Conservation (phyloP, 2,113 vertebrate genomes). For the Seriola rivoliana region DNA sequence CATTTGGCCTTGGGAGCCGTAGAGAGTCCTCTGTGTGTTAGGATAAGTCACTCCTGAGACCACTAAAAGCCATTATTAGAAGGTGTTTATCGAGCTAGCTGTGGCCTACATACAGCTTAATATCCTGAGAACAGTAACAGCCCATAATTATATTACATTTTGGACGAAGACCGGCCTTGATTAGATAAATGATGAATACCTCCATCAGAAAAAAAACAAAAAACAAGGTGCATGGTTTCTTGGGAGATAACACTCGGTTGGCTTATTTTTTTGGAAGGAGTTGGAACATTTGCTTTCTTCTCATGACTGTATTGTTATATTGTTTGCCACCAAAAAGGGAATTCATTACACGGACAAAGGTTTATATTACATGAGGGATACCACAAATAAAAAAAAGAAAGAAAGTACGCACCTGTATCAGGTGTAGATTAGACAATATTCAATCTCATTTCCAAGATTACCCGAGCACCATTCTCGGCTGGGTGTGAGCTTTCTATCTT, state of each 20-base stretch:
- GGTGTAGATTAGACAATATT: slow-evolving; percentile 28
- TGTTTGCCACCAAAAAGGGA: slow-evolving; percentile 6
- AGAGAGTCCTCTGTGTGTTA: slow-evolving; percentile 68
- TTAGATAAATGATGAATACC: slow-evolving; percentile 79
- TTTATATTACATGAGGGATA: slow-evolving; percentile 11
- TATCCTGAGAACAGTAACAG: slow-evolving; percentile 78
- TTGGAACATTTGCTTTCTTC: slow-evolving; percentile 34
- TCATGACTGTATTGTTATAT: slow-evolving; percentile 4
- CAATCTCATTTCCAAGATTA: neutral
- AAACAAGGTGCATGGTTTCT: slow-evolving; percentile 37
- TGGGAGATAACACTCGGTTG: slow-evolving; percentile 40
- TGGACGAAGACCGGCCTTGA: slow-evolving; percentile 74
- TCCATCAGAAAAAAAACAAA: slow-evolving; percentile 41
- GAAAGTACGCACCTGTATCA: neutral
- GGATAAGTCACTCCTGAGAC: slow-evolving; percentile 79
- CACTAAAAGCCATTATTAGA: slow-evolving; percentile 81
- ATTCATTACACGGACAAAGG: slow-evolving; percentile 25
- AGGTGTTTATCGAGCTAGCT: slow-evolving; percentile 78
- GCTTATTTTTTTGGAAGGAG: slow-evolving; percentile 41
- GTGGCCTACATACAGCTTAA: slow-evolving; percentile 77
- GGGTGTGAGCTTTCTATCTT: slow-evolving; percentile 23
- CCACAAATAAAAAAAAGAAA: neutral
- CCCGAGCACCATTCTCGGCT: neutral
- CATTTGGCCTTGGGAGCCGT: slow-evolving; percentile 75
- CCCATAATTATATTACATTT: slow-evolving; percentile 78